A percentile compares a stretch with the other conserved stretches of the same genome.
Conservation (phyloP, 1,140 invertebrate species). For the Drosophila parvula region DNA sequence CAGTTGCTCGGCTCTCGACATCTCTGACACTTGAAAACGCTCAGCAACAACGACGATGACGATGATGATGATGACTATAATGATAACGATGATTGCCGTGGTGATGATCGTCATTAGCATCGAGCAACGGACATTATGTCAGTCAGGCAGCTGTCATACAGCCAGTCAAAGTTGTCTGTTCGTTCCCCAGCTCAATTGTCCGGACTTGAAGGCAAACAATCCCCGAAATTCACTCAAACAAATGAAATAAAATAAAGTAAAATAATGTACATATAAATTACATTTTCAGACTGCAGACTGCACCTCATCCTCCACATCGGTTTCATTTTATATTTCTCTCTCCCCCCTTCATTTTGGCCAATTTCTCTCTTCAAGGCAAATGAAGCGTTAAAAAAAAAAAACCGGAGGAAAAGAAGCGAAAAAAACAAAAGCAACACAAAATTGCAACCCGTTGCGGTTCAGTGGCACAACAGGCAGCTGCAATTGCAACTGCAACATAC, state of each 20-base stretch:
- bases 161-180: slow-evolving; percentile 36
- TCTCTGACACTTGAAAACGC: slow-evolving; percentile 59
- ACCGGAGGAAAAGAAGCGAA: slow-evolving; percentile 9
- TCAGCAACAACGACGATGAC: slow-evolving; percentile 20
- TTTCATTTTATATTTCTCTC: neutral
- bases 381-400: slow-evolving; percentile 68
- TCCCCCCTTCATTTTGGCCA: slow-evolving; percentile 31
- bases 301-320: slow-evolving; percentile 35
- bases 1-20: slow-evolving; percentile 25
- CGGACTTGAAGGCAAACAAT: slow-evolving; percentile 61
- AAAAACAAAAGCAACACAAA: slow-evolving; percentile 36
- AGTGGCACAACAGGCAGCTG: slow-evolving; percentile 61
- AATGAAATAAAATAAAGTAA: slow-evolving; percentile 43
- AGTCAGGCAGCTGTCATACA: slow-evolving; percentile 76
- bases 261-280: slow-evolving; percentile 49
- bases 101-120: slow-evolving; percentile 61
- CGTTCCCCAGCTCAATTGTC: slow-evolving; percentile 44
- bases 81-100: slow-evolving; percentile 41
- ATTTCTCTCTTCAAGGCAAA: slow-evolving; percentile 73
- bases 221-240: slow-evolving; percentile 49
- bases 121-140: slow-evolving; percentile 72
- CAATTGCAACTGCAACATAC: slow-evolving; percentile 43
- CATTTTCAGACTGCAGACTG: slow-evolving; percentile 31
- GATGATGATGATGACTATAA: slow-evolving; percentile 39
- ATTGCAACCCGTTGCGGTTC: slow-evolving; percentile 77